Evolutionary conservation across 2,888 invertebrate genomes (phyloP), one percentile per base, ranked within the genome.

Genomic region (Odontothrips loti): DNA sequence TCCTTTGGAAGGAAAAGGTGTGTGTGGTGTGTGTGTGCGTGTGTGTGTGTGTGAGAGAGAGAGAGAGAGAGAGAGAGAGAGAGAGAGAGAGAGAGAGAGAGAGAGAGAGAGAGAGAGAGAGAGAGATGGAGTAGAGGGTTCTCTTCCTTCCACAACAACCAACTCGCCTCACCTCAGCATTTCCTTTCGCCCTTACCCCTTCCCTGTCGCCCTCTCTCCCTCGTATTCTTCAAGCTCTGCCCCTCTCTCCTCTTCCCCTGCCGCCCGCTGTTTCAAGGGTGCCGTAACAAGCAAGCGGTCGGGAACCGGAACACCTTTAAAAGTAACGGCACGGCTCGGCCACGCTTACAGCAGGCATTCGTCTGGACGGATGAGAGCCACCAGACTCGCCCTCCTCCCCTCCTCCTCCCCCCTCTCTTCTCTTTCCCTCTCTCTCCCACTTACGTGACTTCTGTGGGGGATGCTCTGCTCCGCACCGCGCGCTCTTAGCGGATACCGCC

Each of bases 401-500:
- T 80, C 47, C 20, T n/a, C 80, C 81, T 43, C 47, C 27, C 75
- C 27, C 34, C 43, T 27, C 29, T n/a, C 58, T 68, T 81, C 81
- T 63, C 51, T 80, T 27, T 78, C 80, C 80, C 81, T 27, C 80
- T 75, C 78, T 82, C 80, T 47, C 79, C 23, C 79, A 48, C 81
- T 20, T 63, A 80, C 47, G 47, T 43, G 80, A 43, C 34, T 43
- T 43, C 34, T n/a, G n/a, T n/a, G n/a, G n/a, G n/a, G n/a, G n/a
- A n/a, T n/a, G n/a, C n/a, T n/a, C n/a, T 43, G 34, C 34, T 43
- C 34, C 34, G 34, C 34, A 6, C 34, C 34, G 34, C 6, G 34
- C 34, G 34, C 34, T 43, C 34, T 43, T 43, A 43, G 34, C 34
- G 34, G 34, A 2, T 6, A 43, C 34, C 34, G 6, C 34, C 6